Conservation (phyloP, 2,113 vertebrate genomes). For the Xiphorhynchus elegans region DNA sequence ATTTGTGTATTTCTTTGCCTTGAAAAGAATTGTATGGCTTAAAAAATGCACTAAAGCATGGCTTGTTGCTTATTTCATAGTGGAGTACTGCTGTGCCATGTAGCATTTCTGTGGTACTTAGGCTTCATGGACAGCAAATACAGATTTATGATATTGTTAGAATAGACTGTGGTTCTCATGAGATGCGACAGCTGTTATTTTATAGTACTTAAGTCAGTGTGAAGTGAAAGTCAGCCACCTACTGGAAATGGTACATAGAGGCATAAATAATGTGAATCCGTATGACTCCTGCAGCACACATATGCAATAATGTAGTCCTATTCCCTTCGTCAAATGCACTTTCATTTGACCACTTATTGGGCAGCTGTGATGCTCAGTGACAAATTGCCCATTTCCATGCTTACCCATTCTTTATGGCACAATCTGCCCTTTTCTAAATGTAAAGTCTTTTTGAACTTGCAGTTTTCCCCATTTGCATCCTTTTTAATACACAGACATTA, state of each 20-base stretch:
- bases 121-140: not conserved
- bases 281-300: constrained; percentile 10
- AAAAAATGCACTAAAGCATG: not conserved
- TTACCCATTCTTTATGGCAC: not conserved
- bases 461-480: not conserved
- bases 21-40: not conserved
- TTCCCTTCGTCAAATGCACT: not conserved
- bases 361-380: not conserved
- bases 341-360: not conserved
- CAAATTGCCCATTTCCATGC: not conserved
- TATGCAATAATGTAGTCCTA: not conserved
- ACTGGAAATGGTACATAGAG: constrained; percentile 55
- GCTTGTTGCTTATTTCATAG: not conserved
- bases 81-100: not conserved
- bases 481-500: constrained; percentile 8
- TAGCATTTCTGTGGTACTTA: not conserved
- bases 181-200: constrained; percentile 69
- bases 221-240: constrained; percentile 48
- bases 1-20: not conserved
- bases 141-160: constrained; percentile 26
- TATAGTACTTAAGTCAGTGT: constrained; percentile 49
- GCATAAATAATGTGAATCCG: constrained; percentile 52
- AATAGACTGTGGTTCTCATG: constrained; percentile 32
- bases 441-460: not conserved
- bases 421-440: not conserved